A percentile compares a stretch with the other conserved stretches of the same genome.
Conservation (phyloP, 2,113 vertebrate species). For the Mixornis gularis region DNA sequence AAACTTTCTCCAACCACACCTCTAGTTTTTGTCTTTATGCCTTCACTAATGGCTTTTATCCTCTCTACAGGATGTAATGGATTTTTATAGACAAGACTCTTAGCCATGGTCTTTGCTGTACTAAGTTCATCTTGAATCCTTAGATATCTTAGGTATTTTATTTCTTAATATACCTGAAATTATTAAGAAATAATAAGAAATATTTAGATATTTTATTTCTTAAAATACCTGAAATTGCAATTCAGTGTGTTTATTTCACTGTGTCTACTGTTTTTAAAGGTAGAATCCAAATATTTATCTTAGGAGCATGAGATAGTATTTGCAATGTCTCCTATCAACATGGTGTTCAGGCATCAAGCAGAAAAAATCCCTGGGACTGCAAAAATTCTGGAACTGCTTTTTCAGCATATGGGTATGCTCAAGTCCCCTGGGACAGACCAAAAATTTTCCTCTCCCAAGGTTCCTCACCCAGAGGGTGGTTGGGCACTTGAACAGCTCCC, state of each 20-base stretch:
- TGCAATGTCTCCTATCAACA: not conserved
- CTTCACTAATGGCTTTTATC: not conserved
- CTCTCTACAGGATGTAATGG: not conserved
- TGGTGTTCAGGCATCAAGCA: not conserved
- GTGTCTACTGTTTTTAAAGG: not conserved
- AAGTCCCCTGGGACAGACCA: not conserved
- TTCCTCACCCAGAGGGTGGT: not conserved
- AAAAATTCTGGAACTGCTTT: not conserved
- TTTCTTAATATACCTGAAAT: no score
- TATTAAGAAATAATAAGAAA: no score
- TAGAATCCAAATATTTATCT: not conserved
- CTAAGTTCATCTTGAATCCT: not conserved
- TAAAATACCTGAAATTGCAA: not conserved
- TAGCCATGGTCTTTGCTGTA: not conserved
- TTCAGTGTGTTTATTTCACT: not conserved
- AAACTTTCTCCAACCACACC: not conserved
- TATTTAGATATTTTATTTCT: no score
- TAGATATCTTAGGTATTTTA: no score
- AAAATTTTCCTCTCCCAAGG: not conserved
- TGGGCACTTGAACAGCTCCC: not conserved
- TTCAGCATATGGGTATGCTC: not conserved
- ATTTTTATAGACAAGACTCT: not conserved
- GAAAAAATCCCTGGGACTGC: not conserved
- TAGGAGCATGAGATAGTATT: not conserved
- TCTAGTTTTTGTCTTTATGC: not conserved